Percentiles rank a stretch among this genome's conserved stretches.
Conservation (phyloP, 2,888 invertebrate species). For the Argyra leucocephala region DNA sequence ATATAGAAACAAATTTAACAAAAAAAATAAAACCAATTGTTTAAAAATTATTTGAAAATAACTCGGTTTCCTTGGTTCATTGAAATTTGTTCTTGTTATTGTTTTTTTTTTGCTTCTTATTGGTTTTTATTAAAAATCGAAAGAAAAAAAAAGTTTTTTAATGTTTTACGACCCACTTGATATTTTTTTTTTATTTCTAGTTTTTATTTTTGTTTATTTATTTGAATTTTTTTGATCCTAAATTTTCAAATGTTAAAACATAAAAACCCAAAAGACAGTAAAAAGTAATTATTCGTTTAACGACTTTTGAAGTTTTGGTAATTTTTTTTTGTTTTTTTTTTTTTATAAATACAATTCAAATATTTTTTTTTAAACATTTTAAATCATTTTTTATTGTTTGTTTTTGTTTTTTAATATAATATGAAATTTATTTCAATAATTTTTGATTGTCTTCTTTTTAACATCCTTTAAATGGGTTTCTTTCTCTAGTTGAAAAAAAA, state of each 20-base stretch:
- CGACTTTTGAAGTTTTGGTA: not conserved
- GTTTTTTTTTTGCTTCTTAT: no score
- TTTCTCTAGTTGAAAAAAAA: not conserved
- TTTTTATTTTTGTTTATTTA: not conserved
- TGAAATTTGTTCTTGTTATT: no score
- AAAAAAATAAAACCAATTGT: no score
- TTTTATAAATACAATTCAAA: no score
- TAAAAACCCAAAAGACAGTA: not conserved
- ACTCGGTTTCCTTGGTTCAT: no score
- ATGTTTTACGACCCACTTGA: not conserved
- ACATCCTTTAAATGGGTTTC: no score
- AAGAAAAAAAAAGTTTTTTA: not conserved
- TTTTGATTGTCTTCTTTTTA: no score
- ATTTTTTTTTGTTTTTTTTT: not conserved
- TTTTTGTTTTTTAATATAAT: no score
- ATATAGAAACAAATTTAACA: no score
- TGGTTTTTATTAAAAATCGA: no score
- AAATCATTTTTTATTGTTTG: not conserved
- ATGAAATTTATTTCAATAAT: no score
- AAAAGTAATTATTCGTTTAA: constrained; percentile 6
- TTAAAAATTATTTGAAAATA: no score
- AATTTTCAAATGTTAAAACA: not conserved
- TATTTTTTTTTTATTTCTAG: not conserved
- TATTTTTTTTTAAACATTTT: not conserved
- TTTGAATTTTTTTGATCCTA: not conserved